Percentiles rank a stretch among this genome's conserved stretches.
Conservation (phyloP, 1,140 invertebrate genomes). For the Antheraea pernyi region DNA sequence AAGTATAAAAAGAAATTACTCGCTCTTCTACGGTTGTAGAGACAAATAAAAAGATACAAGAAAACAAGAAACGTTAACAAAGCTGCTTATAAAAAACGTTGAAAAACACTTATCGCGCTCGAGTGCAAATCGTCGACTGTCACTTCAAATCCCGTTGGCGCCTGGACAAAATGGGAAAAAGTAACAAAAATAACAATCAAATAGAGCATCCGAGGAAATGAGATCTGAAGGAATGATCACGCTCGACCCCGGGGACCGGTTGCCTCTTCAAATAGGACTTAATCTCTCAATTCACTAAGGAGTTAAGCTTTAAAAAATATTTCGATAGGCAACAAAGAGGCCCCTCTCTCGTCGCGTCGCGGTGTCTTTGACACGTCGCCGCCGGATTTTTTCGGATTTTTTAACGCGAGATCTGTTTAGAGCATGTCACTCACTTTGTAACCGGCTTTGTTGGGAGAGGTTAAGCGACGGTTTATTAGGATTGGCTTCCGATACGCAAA, state of each 20-base stretch:
- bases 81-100: constrained; percentile 65
- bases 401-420: constrained; percentile 61
- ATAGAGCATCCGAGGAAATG: constrained; percentile 75
- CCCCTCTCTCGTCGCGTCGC: constrained; percentile 51
- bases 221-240: constrained; percentile 77
- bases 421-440: constrained; percentile 76
- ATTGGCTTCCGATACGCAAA: constrained; percentile 67
- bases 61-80: constrained; percentile 60
- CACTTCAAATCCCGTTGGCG: constrained; percentile 69
- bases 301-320: constrained; percentile 78
- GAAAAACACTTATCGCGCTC: constrained; percentile 76
- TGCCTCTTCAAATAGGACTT: constrained; percentile 75
- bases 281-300: constrained; percentile 79
- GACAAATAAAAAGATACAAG: constrained; percentile 21
- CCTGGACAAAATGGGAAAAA: constrained; percentile 62
- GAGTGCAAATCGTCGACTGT: constrained; percentile 74
- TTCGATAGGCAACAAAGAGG: constrained; percentile 71
- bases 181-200: constrained; percentile 79
- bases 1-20: constrained; percentile 12
- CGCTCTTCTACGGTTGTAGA: constrained; percentile 13
- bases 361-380: constrained; percentile 76
- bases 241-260: constrained; percentile 67
- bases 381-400: constrained; percentile 59
- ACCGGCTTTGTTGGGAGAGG: constrained; percentile 70
- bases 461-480: constrained; percentile 75